Base-by-base conservation (phyloP, 2,113 vertebrate genomes). In the Prietella phreatophila region DNA sequence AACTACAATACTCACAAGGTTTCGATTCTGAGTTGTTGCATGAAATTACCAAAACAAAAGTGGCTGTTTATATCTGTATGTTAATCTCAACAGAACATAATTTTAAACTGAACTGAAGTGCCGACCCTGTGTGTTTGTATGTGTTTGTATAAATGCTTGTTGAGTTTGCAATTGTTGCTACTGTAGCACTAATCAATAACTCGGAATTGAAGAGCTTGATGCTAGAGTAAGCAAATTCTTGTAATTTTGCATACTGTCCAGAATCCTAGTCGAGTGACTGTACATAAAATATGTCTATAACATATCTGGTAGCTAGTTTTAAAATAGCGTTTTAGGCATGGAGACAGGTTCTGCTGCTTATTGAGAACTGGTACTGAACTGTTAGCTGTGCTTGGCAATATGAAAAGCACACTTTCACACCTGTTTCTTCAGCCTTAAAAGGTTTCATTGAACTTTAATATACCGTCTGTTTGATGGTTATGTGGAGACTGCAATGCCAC, bases 101-200 rank as follows among this genome's bases (percentile, higher is more conserved):
- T 80, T 47, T 30, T 69, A 50, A 50, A 56, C 15, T 25, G 60
- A 39, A n/a, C 69, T 60, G 55, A 19, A 25, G 13, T 85, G 36
- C 84, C 50, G 27, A 50, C 4, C 10, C 9, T 65, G 20, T 69
- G 47, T 84, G 42, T 3, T 39, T 76, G 56, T 60, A 33, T 56
- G 78, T 76, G 69, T 82, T 25, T 58, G 60, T 22, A 27, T 80
- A 80, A 82, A 82, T 39, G 80, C 80, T 25, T 82, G 10, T 36
- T 60, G 56, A 60, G 56, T 81, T 14, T 0, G 7, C n/a, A 58
- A 5, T 81, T 33, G 3, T 4, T 56, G 55, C n/a, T 36, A 14
- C 56, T 36, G 55, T 27, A 20, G 9, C 33, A 58, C 55, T 58
- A 39, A 60, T 60, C 10, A 25, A 22, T 82, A 60, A 39, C 20